Conservation (phyloP, 2,797 vertebrate genomes). For the Denticeps clupeoides region DNA sequence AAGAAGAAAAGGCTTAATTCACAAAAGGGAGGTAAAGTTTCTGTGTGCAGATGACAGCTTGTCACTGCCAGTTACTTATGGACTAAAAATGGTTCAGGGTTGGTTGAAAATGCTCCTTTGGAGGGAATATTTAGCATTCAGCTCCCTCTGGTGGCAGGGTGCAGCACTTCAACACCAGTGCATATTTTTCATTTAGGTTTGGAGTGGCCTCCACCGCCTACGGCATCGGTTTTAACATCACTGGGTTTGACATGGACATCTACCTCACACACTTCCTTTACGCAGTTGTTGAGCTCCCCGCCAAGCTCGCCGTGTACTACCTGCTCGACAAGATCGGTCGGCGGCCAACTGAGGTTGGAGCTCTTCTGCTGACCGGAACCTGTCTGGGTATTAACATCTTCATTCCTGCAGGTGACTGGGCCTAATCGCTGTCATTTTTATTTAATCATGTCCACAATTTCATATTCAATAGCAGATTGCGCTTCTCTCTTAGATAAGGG, state of each 20-base stretch:
- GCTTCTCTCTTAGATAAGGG: constrained; percentile 59
- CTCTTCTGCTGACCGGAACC: constrained; percentile 41
- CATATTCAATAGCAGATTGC: no score
- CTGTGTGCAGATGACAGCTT: no score
- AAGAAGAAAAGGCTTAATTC: no score
- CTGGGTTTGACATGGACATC: constrained; percentile 66
- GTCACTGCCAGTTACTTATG: no score
- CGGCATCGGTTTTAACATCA: constrained; percentile 72
- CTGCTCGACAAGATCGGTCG: constrained; percentile 65
- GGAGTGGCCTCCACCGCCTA: constrained; percentile 72
- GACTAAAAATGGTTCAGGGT: no score
- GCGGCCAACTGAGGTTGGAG: constrained; percentile 46
- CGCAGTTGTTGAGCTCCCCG: constrained; percentile 66
- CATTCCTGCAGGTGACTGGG: constrained; percentile 50
- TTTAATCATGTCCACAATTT: neutral
- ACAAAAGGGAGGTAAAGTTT: no score
- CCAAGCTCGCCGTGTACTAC: constrained; percentile 62
- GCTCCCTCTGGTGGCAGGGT: no score
- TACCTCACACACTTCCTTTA: constrained; percentile 79
- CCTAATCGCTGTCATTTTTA: neutral
- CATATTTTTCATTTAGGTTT: constrained; percentile 55
- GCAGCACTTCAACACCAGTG: no score
- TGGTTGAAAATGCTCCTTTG: no score
- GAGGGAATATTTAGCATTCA: neutral
- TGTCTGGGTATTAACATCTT: constrained; percentile 54